Evolutionary conservation across 2,113 vertebrate species (phyloP), one percentile per base, ranked within the genome.

Genomic region (Cyprinodon tularosa): DNA sequence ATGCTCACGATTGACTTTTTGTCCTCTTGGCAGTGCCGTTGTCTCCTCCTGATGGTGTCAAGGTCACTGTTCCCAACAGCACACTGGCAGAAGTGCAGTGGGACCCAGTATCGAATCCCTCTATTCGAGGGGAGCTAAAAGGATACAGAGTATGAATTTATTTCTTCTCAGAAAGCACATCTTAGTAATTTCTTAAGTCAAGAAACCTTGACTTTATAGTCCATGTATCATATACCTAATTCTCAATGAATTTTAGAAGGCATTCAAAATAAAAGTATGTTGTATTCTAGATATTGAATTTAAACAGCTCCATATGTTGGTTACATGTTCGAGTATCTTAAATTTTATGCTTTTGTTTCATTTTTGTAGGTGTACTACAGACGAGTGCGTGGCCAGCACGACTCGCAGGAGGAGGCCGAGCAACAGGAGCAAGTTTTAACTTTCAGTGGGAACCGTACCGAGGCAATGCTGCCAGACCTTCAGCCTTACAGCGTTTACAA

Each of bases 21-120:
- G 3, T 37, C 11, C 40, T 57, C 64, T 71, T 40, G 45, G 29
- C 84, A 99, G 98, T 96, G 62, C 98, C 98, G 6, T 92, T 95
- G 94, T 92, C 94, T 73, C 95, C 96, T 44, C 97, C 98, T 1
- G 94, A 94, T 20, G 96, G 91, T 0, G 93, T 99, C 20, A 88
- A 88, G 61, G 93, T 98, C 62, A 94, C 78, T n/a, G 93, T 96
- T 74, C 92, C 96, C 76, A 98, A 97, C 91, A 95, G 96, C 78
- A 97, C 96, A 0, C 87, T 96, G 67, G 97, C 95, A 14, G 96
- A 97, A 75, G 96, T 98, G 6, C 95, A 95, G 1, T 99, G 98
- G 98, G 95, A 97, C 57, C 92, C 97, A 0, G 96, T 99, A 40
- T 90, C 95, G 44, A 68, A 81, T 4, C 90, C 94, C 74, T 93